Conservation (phyloP, 2,888 invertebrate species). For the Perithous albicinctus region DNA sequence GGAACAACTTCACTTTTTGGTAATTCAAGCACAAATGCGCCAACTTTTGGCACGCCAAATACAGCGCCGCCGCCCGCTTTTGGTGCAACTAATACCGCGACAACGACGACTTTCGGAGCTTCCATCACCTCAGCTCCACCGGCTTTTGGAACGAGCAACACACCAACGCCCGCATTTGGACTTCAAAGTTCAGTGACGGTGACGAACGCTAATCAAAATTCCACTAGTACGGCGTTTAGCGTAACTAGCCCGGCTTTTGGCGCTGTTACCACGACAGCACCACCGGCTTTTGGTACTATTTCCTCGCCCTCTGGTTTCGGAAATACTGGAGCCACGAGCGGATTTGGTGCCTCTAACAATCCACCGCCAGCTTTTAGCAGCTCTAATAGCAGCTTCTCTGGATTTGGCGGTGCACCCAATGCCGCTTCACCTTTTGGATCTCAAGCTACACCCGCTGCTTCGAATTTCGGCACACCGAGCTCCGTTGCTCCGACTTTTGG, state of each 20-base stretch:
- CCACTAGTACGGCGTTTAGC: constrained; percentile 22
- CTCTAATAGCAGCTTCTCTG: constrained; percentile 31
- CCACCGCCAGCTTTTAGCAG: constrained; percentile 51
- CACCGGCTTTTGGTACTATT: constrained; percentile 59
- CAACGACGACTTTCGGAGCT: constrained; percentile 69
- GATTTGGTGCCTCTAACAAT: constrained; percentile 53
- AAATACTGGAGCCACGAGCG: constrained; percentile 36
- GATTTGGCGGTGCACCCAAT: constrained; percentile 52
- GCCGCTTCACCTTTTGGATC: constrained; percentile 68
- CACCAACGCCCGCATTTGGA: constrained; percentile 61
- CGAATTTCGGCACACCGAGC: constrained; percentile 64
- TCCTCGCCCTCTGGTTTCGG: constrained; percentile 67
- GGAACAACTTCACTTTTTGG: constrained; percentile 40
- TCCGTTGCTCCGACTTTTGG: constrained; percentile 33
- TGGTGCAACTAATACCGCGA: constrained; percentile 48
- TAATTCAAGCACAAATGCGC: constrained; percentile 19
- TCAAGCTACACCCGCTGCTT: constrained; percentile 56
- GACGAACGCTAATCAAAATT: constrained; percentile 30
- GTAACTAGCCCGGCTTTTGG: constrained; percentile 63
- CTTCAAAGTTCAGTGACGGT: constrained; percentile 19
- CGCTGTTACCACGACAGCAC: constrained; percentile 50
- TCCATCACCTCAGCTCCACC: constrained; percentile 61
- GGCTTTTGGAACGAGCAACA: constrained; percentile 56
- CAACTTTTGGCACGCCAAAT: constrained; percentile 64
- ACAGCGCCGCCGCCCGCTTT: constrained; percentile 63